A percentile compares a stretch with the other conserved stretches of the same genome.
Evolutionary conservation across 2,113 vertebrate species (phyloP).

Genomic region (Aldabrachelys gigantea): DNA sequence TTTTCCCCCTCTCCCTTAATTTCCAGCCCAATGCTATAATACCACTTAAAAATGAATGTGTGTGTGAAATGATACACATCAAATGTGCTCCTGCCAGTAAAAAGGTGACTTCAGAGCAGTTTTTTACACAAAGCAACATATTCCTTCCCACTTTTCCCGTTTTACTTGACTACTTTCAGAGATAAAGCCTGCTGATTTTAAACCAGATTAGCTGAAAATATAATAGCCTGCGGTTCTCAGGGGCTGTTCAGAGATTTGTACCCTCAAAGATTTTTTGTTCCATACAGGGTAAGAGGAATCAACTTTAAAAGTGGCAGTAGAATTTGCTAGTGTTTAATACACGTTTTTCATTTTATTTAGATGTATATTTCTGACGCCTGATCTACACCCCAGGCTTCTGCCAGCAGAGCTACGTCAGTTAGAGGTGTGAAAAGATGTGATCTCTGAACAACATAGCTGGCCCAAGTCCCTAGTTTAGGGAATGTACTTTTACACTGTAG

Average conservation of each 20-base stretch:
- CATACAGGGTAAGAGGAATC: background rate
- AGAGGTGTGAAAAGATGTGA: background rate
- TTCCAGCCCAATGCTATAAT: background rate
- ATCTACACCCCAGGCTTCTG: background rate
- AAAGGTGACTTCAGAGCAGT: background rate
- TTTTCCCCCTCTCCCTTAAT: background rate
- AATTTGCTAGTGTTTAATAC: background rate
- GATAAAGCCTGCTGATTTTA: background rate
- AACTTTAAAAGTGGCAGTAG: too few relatives aligned
- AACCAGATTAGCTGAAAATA: background rate
- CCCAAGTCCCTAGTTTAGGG: background rate
- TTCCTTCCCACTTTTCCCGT: background rate
- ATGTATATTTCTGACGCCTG: background rate
- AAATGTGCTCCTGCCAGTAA: background rate
- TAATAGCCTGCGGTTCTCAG: background rate
- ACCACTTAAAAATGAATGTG: background rate
- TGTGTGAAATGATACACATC: background rate
- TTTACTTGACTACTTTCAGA: background rate
- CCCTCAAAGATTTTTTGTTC: background rate
- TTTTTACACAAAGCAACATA: background rate
- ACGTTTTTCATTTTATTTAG: background rate
- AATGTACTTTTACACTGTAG: background rate
- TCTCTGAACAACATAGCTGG: background rate
- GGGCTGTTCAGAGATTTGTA: background rate
- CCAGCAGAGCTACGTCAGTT: background rate